Evolutionary conservation across 2,113 vertebrate species (phyloP).

Genomic region (Leiothrix lutea): DNA sequence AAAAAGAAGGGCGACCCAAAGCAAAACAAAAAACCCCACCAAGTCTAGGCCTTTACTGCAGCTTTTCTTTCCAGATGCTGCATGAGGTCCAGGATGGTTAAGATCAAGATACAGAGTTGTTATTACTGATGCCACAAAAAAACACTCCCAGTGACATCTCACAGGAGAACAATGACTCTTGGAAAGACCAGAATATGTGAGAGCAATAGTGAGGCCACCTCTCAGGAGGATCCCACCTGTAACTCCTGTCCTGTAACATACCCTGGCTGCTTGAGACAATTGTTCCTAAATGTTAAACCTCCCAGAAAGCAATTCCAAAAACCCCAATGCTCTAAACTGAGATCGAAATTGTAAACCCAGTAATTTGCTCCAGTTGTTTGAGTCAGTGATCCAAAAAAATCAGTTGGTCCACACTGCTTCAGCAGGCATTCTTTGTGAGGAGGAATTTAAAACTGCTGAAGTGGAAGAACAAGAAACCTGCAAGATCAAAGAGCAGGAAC

Average conservation of each 20-base stretch:
- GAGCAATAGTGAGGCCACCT: not conserved
- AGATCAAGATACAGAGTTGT: not conserved
- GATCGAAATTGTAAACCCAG: not conserved
- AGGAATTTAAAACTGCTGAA: not conserved
- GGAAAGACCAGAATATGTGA: not conserved
- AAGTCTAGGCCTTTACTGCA: not conserved
- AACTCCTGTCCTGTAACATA: not conserved
- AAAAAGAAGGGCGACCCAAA: not conserved
- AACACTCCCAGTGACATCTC: not conserved
- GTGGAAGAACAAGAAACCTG: not conserved
- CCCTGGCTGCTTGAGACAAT: not conserved
- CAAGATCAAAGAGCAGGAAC: constrained; percentile 1
- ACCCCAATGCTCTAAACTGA: not conserved
- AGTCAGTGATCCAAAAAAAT: not conserved
- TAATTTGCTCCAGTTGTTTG: not conserved
- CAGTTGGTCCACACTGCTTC: not conserved
- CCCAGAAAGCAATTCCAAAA: not conserved
- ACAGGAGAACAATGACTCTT: not conserved
- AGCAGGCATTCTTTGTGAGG: not conserved
- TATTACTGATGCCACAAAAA: not conserved
- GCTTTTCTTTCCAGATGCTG: not conserved
- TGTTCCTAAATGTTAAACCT: not conserved
- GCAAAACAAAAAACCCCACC: not conserved
- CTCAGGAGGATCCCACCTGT: not conserved
- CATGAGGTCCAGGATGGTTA: not conserved